phyloP scores from a whole-genome alignment of 2,888 invertebrate species.

The Agelastica alni region DNA sequence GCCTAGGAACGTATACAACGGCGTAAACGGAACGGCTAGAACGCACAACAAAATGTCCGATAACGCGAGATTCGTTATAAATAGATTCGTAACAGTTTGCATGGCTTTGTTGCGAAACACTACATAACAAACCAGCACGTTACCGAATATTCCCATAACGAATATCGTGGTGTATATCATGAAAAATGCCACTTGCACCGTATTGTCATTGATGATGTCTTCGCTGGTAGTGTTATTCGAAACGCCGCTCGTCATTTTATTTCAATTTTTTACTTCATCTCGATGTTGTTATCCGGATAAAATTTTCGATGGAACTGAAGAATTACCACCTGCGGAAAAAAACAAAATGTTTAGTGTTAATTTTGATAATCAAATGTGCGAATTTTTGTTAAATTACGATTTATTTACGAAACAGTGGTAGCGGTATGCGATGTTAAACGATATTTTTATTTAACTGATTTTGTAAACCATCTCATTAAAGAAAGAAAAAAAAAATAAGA shows the following conservation, averaged over 20 bases:
- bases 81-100: constrained; percentile 98
- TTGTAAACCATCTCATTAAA: no score
- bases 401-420: not conserved
- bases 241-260: constrained; percentile 21
- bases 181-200: constrained; percentile 75
- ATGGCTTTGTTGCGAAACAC: constrained; percentile 90
- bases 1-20: constrained; percentile 88
- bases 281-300: not conserved
- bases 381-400: not conserved
- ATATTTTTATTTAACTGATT: no score
- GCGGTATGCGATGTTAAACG: no score
- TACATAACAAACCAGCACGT: constrained; percentile 90
- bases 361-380: constrained; percentile 22
- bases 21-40: constrained; percentile 95
- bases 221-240: constrained; percentile 29
- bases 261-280: constrained; percentile 3
- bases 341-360: constrained; percentile 31
- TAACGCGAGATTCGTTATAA: constrained; percentile 94
- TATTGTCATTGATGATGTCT: constrained; percentile 64
- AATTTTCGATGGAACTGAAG: not conserved
- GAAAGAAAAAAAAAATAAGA: no score
- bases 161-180: constrained; percentile 84
- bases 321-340: constrained; percentile 34
- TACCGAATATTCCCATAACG: constrained; percentile 86
- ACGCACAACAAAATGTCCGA: constrained; percentile 93